Percentiles rank a stretch among this genome's conserved stretches.
phyloP scores from a whole-genome alignment of 2,888 invertebrate genomes.

The Synergus itoensis region DNA sequence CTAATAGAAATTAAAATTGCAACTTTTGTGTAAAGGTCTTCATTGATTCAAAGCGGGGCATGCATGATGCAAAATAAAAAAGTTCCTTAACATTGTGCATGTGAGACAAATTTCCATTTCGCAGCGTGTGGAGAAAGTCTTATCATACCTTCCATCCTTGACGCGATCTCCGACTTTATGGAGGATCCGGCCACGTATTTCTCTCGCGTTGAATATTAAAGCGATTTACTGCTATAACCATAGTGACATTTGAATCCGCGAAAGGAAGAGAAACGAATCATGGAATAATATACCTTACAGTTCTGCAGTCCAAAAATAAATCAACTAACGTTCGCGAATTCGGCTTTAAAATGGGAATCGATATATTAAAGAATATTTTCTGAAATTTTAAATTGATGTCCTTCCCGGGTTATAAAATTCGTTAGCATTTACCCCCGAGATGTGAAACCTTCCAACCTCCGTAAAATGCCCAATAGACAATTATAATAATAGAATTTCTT shows the following conservation, averaged over 20 bases:
- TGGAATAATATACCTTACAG: constrained; percentile 33
- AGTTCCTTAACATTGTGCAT: constrained; percentile 6
- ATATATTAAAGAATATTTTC: not conserved
- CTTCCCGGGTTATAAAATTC: not conserved
- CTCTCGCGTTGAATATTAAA: constrained; percentile 39
- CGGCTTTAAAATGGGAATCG: not conserved
- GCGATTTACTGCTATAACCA: constrained; percentile 35
- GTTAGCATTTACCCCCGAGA: too few relatives aligned
- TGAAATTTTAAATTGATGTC: too few relatives aligned
- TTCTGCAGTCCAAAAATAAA: constrained; percentile 22
- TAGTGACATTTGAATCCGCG: constrained; percentile 37
- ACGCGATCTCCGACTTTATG: constrained; percentile 41
- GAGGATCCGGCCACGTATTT: constrained; percentile 38
- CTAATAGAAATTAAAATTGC: too few relatives aligned
- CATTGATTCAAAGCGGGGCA: not conserved
- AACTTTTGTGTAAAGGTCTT: not conserved
- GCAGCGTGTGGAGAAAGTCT: constrained; percentile 22
- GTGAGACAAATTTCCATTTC: constrained; percentile 32
- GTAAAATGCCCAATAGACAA: too few relatives aligned
- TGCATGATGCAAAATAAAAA: constrained; percentile 27
- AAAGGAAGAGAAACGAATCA: constrained; percentile 27
- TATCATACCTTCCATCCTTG: constrained; percentile 39
- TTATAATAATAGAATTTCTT: not conserved
- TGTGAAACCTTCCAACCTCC: too few relatives aligned
- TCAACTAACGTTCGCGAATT: not conserved